Evolutionary conservation across 2,797 vertebrate species (phyloP).

Genomic region (Cirrhinus mrigala): DNA sequence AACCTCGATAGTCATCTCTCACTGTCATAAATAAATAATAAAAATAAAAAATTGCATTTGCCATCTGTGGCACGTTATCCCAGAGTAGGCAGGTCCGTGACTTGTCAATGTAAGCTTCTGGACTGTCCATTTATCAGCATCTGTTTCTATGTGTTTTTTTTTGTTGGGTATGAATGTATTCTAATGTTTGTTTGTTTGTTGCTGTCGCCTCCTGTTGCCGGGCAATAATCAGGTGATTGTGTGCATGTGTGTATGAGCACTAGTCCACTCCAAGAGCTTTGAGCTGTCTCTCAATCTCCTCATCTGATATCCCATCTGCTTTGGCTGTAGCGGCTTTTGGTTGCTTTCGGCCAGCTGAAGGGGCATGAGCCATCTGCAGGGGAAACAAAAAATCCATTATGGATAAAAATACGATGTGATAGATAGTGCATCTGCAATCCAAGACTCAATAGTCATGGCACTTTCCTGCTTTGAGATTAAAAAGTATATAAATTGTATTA

Average conservation of each 20-base stretch:
- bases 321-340: slow-evolving; percentile 83
- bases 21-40: slow-evolving; percentile 37
- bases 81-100: slow-evolving; percentile 48
- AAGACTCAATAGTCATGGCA: neutral
- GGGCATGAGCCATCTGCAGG: slow-evolving; percentile 86
- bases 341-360: slow-evolving; percentile 80
- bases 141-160: slow-evolving; percentile 20
- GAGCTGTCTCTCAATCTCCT: slow-evolving; percentile 89
- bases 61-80: slow-evolving; percentile 44
- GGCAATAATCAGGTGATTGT: slow-evolving; percentile 42
- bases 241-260: slow-evolving; percentile 32
- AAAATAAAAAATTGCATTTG: slow-evolving; percentile 25
- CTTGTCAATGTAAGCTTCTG: slow-evolving; percentile 42
- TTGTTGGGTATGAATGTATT: neutral
- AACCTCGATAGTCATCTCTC: neutral
- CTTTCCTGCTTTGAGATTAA: too few relatives aligned
- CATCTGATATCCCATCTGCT: slow-evolving; percentile 84
- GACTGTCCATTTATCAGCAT: slow-evolving; percentile 35
- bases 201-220: slow-evolving; percentile 22
- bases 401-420: slow-evolving; percentile 1
- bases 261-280: slow-evolving; percentile 89
- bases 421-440: neutral
- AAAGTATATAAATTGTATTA: too few relatives aligned
- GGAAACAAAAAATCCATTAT: slow-evolving; percentile 39
- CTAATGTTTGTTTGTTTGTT: slow-evolving; percentile 1